Evolutionary conservation across 2,797 vertebrate species (phyloP).

Genomic region (Ctenosaura bakeri): DNA sequence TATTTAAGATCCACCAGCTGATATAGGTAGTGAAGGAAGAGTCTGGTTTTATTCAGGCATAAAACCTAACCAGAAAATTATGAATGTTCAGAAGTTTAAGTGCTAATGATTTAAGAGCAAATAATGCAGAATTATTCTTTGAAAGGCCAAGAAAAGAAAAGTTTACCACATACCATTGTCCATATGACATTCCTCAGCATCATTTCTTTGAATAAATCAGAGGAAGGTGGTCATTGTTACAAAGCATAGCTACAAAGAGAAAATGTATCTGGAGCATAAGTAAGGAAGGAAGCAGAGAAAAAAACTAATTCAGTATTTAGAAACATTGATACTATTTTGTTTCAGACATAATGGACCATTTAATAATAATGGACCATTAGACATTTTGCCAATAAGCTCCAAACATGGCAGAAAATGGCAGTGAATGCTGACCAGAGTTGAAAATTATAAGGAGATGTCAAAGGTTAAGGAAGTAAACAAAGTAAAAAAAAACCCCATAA

Average conservation of each 20-base stretch:
- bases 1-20: conserved; percentile 31
- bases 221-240: neutral
- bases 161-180: neutral
- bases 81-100: conserved; percentile 14
- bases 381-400: neutral
- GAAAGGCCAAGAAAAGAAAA: neutral
- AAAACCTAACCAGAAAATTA: conserved; percentile 15
- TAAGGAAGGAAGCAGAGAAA: neutral
- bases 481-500: neutral
- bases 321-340: neutral
- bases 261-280: neutral
- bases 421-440: neutral
- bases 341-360: neutral
- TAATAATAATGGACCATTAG: neutral
- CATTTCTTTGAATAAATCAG: neutral
- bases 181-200: neutral
- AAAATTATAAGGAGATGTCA: neutral
- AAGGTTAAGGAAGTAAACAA: neutral
- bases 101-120: conserved; percentile 20
- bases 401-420: neutral
- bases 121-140: conserved; percentile 8
- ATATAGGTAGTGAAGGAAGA: neutral
- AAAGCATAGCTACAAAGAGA: neutral
- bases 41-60: conserved; percentile 30
- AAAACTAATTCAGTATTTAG: neutral